Percentiles rank a stretch among this genome's conserved stretches.
phyloP scores from a whole-genome alignment of 1,140 invertebrate genomes.

The Diplogasteroides magnus region DNA sequence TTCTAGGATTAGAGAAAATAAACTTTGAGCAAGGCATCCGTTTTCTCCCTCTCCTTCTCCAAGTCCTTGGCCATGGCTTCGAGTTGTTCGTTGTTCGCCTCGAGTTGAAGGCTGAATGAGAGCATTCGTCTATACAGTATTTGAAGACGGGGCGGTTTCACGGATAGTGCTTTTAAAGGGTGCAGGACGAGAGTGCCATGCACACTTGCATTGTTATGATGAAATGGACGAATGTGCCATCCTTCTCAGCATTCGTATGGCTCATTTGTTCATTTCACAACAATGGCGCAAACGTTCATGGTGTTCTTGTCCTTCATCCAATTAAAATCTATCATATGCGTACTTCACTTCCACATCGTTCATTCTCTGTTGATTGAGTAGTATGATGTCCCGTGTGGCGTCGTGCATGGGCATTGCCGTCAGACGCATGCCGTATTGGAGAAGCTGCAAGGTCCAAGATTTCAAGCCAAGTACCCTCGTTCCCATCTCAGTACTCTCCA shows the following conservation, averaged over 20 bases:
- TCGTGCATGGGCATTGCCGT: constrained; percentile 93
- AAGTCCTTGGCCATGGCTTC: constrained; percentile 89
- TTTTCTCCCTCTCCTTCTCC: constrained; percentile 90
- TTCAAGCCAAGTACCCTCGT: too few relatives aligned
- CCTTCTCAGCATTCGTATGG: too few relatives aligned
- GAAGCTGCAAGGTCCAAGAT: constrained; percentile 20
- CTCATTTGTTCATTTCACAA: background rate
- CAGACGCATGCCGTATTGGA: constrained; percentile 62
- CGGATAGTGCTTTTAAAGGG: too few relatives aligned
- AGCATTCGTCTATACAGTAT: background rate
- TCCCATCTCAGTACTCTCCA: too few relatives aligned
- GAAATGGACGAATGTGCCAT: too few relatives aligned
- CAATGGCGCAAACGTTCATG: too few relatives aligned
- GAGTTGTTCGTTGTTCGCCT: constrained; percentile 88
- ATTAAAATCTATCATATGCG: constrained; percentile 53
- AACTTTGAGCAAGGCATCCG: constrained; percentile 66
- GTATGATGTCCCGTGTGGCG: constrained; percentile 86
- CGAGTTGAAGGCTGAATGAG: constrained; percentile 66
- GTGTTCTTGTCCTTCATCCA: too few relatives aligned
- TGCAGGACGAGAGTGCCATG: too few relatives aligned
- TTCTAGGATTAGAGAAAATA: too few relatives aligned
- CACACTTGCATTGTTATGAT: too few relatives aligned
- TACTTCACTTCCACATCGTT: constrained; percentile 93
- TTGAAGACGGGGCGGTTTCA: background rate
- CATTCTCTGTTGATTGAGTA: constrained; percentile 94